These are phyloP conservation scores for Cynocephalus volans DNA, from an alignment of 2,113 vertebrate genomes.

Conservation along the genomic window DNA sequence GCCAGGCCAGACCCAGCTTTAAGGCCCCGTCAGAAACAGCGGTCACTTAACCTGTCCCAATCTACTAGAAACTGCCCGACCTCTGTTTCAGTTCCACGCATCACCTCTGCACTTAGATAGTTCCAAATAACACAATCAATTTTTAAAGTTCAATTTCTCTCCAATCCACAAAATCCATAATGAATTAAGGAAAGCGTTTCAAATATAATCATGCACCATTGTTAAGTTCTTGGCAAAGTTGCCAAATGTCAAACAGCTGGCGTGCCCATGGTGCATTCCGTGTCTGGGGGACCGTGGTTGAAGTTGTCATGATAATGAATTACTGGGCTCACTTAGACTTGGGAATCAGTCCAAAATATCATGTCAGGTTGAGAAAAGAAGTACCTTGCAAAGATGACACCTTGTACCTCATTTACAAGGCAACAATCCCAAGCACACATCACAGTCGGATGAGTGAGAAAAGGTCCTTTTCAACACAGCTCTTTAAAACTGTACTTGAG, in stretches of 20 bases:
- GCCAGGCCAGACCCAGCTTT: neutral
- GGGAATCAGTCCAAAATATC: slow-evolving; percentile 68
- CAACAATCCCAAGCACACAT: neutral
- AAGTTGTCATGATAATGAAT: slow-evolving; percentile 71
- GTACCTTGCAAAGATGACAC: slow-evolving; percentile 65
- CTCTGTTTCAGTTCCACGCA: neutral
- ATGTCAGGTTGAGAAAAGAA: slow-evolving; percentile 47
- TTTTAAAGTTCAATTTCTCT: slow-evolving; percentile 81
- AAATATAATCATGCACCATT: slow-evolving; percentile 76
- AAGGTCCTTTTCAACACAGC: slow-evolving; percentile 11
- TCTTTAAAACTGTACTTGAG: neutral
- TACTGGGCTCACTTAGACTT: slow-evolving; percentile 70
- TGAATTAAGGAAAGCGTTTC: slow-evolving; percentile 79
- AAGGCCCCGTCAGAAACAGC: neutral
- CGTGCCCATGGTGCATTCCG: neutral
- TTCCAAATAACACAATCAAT: slow-evolving; percentile 66
- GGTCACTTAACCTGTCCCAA: neutral
- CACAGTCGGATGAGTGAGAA: neutral
- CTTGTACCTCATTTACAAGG: slow-evolving; percentile 70
- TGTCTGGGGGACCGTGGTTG: slow-evolving; percentile 66
- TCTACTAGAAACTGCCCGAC: accelerated
- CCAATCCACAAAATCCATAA: slow-evolving; percentile 70
- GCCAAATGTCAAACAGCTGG: slow-evolving; percentile 73
- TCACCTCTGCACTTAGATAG: neutral
- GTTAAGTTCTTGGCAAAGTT: slow-evolving; percentile 78